These are phyloP conservation scores for Dolichallabes microphthalmus DNA, from an alignment of 2,113 vertebrate genomes.

Conservation along the genomic window DNA sequence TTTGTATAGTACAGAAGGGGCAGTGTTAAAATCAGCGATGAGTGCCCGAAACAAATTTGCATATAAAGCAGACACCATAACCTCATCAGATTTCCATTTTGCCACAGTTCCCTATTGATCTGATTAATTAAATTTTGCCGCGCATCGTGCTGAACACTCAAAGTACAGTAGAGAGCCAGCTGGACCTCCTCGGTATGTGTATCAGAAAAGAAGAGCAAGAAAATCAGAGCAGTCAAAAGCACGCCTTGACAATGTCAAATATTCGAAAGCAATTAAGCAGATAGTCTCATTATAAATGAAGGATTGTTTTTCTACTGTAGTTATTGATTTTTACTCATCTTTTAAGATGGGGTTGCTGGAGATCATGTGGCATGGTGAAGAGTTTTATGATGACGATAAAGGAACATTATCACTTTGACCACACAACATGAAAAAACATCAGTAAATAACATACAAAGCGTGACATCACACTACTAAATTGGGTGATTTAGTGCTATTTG, in stretches of 20 bases:
- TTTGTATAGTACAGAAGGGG: not conserved
- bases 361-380: constrained; percentile 20
- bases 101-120: constrained; percentile 40
- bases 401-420: constrained; percentile 66
- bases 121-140: constrained; percentile 44
- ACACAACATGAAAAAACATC: constrained; percentile 52
- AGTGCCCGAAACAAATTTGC: constrained; percentile 34
- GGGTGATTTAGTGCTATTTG: constrained; percentile 75
- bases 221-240: not conserved
- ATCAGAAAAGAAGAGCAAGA: constrained; percentile 16
- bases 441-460: constrained; percentile 63
- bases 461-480: constrained; percentile 57
- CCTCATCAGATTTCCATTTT: constrained; percentile 40
- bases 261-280: constrained; percentile 56
- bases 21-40: constrained; percentile 4
- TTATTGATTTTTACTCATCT: constrained; percentile 59
- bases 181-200: constrained; percentile 19
- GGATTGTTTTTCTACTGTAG: constrained; percentile 61
- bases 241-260: not conserved
- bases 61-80: constrained; percentile 44
- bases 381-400: constrained; percentile 70
- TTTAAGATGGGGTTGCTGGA: constrained; percentile 29
- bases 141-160: constrained; percentile 14
- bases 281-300: constrained; percentile 61
- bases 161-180: constrained; percentile 2